Evolutionary conservation across 2,113 vertebrate species (phyloP).

Genomic region (Ursus arctos): DNA sequence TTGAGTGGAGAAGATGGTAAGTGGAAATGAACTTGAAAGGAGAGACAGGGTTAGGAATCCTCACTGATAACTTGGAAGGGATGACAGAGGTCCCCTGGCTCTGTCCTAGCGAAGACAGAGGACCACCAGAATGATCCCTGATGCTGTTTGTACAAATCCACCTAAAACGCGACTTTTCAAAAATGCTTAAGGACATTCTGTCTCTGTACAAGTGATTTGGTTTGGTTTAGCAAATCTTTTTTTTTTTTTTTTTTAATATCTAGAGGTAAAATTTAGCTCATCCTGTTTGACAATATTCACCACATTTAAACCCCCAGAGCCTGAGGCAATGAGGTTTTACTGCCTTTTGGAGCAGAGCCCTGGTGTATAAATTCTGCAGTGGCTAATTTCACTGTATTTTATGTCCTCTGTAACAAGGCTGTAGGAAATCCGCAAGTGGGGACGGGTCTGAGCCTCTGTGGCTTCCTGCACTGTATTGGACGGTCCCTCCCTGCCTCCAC

Average conservation of each 20-base stretch:
- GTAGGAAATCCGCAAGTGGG: background rate
- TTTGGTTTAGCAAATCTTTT: background rate
- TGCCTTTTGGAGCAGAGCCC: background rate
- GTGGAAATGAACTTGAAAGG: constrained; percentile 40
- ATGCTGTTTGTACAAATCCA: background rate
- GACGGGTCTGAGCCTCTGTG: background rate
- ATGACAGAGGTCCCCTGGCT: background rate
- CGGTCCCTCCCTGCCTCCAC: background rate
- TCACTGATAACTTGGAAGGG: background rate
- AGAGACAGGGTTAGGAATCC: background rate
- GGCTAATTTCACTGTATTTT: background rate
- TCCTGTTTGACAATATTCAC: background rate
- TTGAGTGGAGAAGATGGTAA: background rate
- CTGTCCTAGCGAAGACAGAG: background rate
- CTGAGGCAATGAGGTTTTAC: background rate
- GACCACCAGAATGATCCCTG: background rate
- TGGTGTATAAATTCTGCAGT: background rate
- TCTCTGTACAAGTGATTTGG: background rate
- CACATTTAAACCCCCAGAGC: background rate
- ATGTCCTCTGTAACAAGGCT: background rate
- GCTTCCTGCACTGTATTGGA: background rate
- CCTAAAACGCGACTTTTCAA: background rate
- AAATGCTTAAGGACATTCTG: background rate
- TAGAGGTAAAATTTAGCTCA: constrained; percentile 28
- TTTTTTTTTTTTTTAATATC: background rate